Evolutionary conservation across 2,888 invertebrate species (phyloP).

Genomic region (Agonopterix subpropinquella): DNA sequence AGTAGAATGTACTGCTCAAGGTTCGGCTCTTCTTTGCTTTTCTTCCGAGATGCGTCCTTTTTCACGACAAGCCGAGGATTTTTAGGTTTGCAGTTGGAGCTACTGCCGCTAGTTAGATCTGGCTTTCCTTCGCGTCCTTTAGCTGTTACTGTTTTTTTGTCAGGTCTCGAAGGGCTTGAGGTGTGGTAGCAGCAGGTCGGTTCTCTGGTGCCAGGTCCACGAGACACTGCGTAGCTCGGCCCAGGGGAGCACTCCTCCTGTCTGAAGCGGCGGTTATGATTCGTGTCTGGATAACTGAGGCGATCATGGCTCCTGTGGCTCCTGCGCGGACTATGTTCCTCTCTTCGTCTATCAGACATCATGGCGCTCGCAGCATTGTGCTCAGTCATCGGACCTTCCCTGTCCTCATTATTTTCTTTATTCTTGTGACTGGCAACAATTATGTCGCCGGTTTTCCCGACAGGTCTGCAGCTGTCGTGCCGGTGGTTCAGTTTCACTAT

Average conservation of each 20-base stretch:
- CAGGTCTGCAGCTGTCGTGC: slow-evolving; percentile 52
- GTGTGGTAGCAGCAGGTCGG: slow-evolving; percentile 56
- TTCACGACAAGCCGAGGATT: slow-evolving; percentile 50
- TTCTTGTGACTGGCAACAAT: slow-evolving; percentile 67
- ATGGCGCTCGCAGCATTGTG: slow-evolving; percentile 38
- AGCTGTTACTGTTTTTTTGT: slow-evolving; percentile 10
- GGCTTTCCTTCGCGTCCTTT: slow-evolving; percentile 12
- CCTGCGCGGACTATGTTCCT: slow-evolving; percentile 28
- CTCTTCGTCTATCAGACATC: slow-evolving; percentile 29
- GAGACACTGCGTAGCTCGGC: slow-evolving; percentile 40
- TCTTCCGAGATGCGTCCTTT: slow-evolving; percentile 44
- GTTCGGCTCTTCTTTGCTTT: slow-evolving; percentile 44
- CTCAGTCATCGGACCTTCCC: slow-evolving; percentile 35
- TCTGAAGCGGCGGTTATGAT: slow-evolving; percentile 23
- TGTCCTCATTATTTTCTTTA: slow-evolving; percentile 35
- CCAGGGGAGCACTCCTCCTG: slow-evolving; percentile 50
- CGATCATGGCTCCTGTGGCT: slow-evolving; percentile 44
- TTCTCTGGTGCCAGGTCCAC: slow-evolving; percentile 31
- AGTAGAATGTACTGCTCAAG: slow-evolving; percentile 60
- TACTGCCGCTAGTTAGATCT: slow-evolving; percentile 40
- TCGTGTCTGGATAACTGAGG: slow-evolving; percentile 26
- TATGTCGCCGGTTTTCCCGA: slow-evolving; percentile 67
- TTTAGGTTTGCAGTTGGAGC: slow-evolving; percentile 32
- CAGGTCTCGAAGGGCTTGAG: slow-evolving; percentile 28
- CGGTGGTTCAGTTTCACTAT: slow-evolving; percentile 64